Percentiles rank a stretch among this genome's conserved stretches.
phyloP scores from a whole-genome alignment of 2,113 vertebrate species.

The Pseudorasbora parva region DNA sequence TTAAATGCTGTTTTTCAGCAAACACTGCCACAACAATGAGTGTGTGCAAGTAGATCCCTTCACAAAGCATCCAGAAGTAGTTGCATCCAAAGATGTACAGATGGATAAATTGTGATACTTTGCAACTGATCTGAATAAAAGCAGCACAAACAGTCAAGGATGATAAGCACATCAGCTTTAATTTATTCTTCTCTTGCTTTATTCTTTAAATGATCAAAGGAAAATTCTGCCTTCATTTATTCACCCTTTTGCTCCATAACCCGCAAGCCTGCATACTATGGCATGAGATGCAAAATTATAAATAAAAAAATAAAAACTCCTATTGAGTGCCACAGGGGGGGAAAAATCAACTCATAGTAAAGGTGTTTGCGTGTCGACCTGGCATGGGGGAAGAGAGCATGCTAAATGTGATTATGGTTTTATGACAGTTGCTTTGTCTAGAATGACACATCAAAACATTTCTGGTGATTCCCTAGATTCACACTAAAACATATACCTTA shows the following conservation, averaged over 20 bases:
- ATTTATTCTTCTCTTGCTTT: too few species aligned
- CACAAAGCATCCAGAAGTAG: conserved; percentile 99
- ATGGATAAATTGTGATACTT: conserved; percentile 91
- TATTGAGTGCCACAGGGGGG: background rate
- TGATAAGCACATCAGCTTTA: background rate
- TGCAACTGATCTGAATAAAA: conserved; percentile 85
- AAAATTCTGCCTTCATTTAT: background rate
- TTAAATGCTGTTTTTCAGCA: conserved; percentile 94
- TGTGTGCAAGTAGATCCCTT: conserved; percentile 96
- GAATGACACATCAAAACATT: too few species aligned
- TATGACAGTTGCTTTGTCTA: too few species aligned
- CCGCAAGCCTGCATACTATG: background rate
- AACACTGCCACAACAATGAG: conserved; percentile 98
- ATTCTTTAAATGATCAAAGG: background rate
- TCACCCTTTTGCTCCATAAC: background rate
- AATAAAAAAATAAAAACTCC: background rate
- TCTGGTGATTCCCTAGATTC: too few species aligned
- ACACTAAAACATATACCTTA: too few species aligned
- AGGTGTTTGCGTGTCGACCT: too few species aligned
- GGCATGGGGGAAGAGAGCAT: too few species aligned
- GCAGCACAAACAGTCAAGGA: background rate
- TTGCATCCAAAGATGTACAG: conserved; percentile 95
- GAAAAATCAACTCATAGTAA: too few species aligned
- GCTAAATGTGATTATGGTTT: too few species aligned
- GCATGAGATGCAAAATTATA: background rate